Evolutionary conservation across 1,140 invertebrate genomes (phyloP).

Genomic region (Matsumurasca onukii): DNA sequence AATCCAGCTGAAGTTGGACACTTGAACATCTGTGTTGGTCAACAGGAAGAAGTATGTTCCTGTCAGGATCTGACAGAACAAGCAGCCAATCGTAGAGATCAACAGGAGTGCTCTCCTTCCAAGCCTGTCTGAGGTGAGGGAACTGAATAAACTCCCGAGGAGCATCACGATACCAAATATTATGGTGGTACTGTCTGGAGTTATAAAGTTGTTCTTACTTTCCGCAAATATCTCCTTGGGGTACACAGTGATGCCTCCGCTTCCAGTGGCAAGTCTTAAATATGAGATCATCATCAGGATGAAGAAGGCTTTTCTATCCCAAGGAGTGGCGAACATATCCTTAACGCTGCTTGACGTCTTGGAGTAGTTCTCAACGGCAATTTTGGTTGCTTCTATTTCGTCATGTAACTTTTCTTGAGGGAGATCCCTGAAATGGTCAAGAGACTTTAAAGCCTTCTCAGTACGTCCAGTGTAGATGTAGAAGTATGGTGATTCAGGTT

Average conservation of each 20-base stretch:
- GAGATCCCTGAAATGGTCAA: conserved; percentile 51
- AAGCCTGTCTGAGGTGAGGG: conserved; percentile 65
- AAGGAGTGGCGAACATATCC: conserved; percentile 53
- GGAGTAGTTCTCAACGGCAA: conserved; percentile 33
- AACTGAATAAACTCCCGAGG: conserved; percentile 59
- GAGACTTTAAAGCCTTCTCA: conserved; percentile 50
- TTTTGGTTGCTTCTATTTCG: conserved; percentile 28
- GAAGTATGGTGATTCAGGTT: conserved; percentile 82
- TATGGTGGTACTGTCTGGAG: conserved; percentile 57
- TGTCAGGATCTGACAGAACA: conserved; percentile 47
- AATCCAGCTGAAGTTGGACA: conserved; percentile 54
- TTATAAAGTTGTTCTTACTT: conserved; percentile 50
- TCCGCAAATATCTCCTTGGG: conserved; percentile 68
- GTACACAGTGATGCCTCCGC: conserved; percentile 72
- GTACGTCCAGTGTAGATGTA: conserved; percentile 57
- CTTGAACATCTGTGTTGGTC: conserved; percentile 51
- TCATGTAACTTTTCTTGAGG: conserved; percentile 51
- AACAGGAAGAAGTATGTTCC: conserved; percentile 61
- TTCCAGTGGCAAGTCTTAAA: conserved; percentile 73
- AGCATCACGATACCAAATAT: conserved; percentile 67
- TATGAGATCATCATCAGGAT: conserved; percentile 64
- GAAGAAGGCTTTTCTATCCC: conserved; percentile 62
- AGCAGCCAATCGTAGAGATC: background rate
- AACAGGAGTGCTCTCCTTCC: conserved; percentile 68
- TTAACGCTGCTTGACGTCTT: conserved; percentile 36